Percentiles rank a stretch among this genome's conserved stretches.
phyloP scores from a whole-genome alignment of 2,113 vertebrate species.

The Origma solitaria region DNA sequence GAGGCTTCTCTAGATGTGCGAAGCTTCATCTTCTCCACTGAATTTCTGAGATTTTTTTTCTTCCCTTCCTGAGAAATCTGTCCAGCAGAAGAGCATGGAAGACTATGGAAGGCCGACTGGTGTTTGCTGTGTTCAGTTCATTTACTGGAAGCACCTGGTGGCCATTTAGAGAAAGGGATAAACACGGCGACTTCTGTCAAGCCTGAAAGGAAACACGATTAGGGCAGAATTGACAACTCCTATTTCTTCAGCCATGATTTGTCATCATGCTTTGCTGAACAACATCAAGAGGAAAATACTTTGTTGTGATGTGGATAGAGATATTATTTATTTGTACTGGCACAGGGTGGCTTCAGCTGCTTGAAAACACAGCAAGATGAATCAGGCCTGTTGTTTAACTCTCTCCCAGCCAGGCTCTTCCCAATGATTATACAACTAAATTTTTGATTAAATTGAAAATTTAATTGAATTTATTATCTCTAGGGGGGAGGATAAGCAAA shows the following conservation, averaged over 20 bases:
- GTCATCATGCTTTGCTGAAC: not conserved
- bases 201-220: not conserved
- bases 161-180: not conserved
- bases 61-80: not conserved
- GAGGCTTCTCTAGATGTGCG: fast-evolving
- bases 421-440: not conserved
- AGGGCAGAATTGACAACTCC: slow-evolving; percentile 26
- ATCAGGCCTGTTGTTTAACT: not conserved
- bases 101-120: not conserved
- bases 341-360: not conserved
- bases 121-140: not conserved
- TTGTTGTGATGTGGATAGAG: not conserved
- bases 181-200: not conserved
- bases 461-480: not conserved
- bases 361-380: not conserved
- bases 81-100: not conserved
- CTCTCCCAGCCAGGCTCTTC: not conserved
- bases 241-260: not conserved
- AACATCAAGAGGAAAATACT: not conserved
- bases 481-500: not conserved
- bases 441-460: not conserved
- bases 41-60: fast-evolving
- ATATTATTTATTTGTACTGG: not conserved
- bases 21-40: not conserved
- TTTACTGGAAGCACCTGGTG: slow-evolving; percentile 33